Conservation (phyloP, 1,140 invertebrate genomes). For the Drosophila suzukii region DNA sequence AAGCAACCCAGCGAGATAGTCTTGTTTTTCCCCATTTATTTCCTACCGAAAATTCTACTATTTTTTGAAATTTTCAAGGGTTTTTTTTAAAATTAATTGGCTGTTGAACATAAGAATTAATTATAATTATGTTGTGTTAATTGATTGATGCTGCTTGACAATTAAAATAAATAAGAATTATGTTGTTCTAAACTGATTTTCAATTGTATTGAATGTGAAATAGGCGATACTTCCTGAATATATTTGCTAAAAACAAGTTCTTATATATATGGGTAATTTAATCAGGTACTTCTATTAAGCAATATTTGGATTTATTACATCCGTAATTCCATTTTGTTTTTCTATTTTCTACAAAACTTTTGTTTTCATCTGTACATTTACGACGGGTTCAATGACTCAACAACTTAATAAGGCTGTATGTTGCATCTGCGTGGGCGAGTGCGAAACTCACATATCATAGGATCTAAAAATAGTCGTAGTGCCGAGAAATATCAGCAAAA, state of each 20-base stretch:
- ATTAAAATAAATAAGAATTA: too few species aligned
- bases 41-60: slow-evolving; percentile 12
- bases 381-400: slow-evolving; percentile 41
- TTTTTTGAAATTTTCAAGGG: slow-evolving; percentile 24
- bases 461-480: slow-evolving; percentile 32
- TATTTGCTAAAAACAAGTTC: too few species aligned
- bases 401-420: slow-evolving; percentile 22
- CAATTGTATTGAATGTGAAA: too few species aligned
- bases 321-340: not conserved
- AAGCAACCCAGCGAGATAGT: slow-evolving; percentile 25
- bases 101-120: not conserved
- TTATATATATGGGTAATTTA: too few species aligned
- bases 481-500: slow-evolving; percentile 10
- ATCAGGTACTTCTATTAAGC: too few species aligned
- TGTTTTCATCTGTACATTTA: slow-evolving; percentile 25
- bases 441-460: slow-evolving; percentile 6
- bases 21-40: slow-evolving; percentile 1
- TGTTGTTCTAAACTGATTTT: too few species aligned
- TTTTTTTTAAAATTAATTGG: slow-evolving; percentile 8
- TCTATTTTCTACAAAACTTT: slow-evolving; percentile 32
- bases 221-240: too few species aligned
- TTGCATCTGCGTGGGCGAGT: slow-evolving; percentile 7
- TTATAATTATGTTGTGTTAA: not conserved
- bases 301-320: too few species aligned
- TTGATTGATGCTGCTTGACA: too few species aligned